Conservation (phyloP, 2,888 invertebrate species). For the Amphipoea oculea region DNA sequence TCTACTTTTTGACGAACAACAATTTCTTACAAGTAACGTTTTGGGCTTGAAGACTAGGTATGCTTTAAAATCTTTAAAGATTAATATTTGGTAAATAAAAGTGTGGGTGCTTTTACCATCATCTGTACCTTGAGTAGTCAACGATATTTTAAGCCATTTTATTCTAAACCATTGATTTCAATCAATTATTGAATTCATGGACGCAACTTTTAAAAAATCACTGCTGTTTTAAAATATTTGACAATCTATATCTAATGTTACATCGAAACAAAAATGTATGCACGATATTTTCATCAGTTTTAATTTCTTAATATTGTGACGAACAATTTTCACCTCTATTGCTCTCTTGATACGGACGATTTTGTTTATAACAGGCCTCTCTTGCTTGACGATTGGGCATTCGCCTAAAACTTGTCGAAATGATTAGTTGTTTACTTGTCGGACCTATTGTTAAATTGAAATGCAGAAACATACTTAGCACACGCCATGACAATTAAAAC, state of each 20-base stretch:
- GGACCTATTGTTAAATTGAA: slow-evolving; percentile 26
- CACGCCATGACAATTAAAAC: slow-evolving; percentile 13
- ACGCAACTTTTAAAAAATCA: slow-evolving; percentile 37
- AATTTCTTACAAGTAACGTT: not conserved
- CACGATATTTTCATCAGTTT: slow-evolving; percentile 53
- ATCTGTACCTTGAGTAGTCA: slow-evolving; percentile 63
- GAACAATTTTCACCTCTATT: slow-evolving; percentile 66
- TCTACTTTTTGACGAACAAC: slow-evolving; percentile 12
- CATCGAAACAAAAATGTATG: slow-evolving; percentile 57
- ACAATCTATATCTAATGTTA: slow-evolving; percentile 38
- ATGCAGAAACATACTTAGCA: slow-evolving; percentile 50
- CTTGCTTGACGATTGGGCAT: slow-evolving; percentile 58
- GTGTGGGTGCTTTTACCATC: slow-evolving; percentile 62
- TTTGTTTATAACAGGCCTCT: slow-evolving; percentile 61
- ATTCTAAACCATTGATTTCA: slow-evolving; percentile 50
- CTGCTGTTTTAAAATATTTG: slow-evolving; percentile 32
- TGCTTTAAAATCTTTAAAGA: slow-evolving; percentile 16
- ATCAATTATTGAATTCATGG: slow-evolving; percentile 32
- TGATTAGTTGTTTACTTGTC: slow-evolving; percentile 24
- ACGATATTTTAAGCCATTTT: slow-evolving; percentile 54
- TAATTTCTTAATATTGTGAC: slow-evolving; percentile 57
- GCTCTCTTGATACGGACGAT: slow-evolving; percentile 73
- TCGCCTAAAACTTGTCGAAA: slow-evolving; percentile 38
- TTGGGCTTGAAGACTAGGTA: not conserved
- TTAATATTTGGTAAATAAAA: slow-evolving; percentile 69